A percentile compares a stretch with the other conserved stretches of the same genome.
Conservation (phyloP, 2,888 invertebrate genomes). For the Diaphora mendica region DNA sequence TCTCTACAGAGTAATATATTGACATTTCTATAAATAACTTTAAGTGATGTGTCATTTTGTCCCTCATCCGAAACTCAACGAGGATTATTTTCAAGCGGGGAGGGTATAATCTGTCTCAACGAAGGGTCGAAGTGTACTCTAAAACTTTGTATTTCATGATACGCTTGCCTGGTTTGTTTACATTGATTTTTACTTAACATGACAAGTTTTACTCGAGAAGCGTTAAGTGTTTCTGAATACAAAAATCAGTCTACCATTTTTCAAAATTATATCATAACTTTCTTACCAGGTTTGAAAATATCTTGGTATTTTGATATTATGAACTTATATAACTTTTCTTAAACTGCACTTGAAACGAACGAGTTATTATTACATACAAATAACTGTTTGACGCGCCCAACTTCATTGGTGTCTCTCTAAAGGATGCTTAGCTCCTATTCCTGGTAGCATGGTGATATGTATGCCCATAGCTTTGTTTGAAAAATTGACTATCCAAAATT, state of each 20-base stretch:
- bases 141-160: background rate
- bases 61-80: constrained; percentile 2
- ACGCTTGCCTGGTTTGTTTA: background rate
- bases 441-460: too few relatives aligned
- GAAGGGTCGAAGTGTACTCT: constrained; percentile 2
- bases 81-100: constrained; percentile 7
- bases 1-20: background rate
- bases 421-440: too few relatives aligned
- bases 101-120: background rate
- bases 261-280: background rate
- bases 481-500: too few relatives aligned
- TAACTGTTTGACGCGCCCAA: too few relatives aligned
- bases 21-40: constrained; percentile 5
- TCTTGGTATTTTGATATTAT: too few relatives aligned
- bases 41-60: background rate
- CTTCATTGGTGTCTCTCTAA: too few relatives aligned
- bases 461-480: too few relatives aligned
- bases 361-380: background rate
- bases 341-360: background rate
- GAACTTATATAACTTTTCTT: too few relatives aligned
- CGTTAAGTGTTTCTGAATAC: background rate
- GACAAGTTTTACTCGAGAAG: background rate
- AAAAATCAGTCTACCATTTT: background rate
- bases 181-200: background rate
- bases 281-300: too few relatives aligned